phyloP scores from a whole-genome alignment of 30 jellyfish, hydroid and myxozoan genomes.

The Chironex yamaguchii region DNA sequence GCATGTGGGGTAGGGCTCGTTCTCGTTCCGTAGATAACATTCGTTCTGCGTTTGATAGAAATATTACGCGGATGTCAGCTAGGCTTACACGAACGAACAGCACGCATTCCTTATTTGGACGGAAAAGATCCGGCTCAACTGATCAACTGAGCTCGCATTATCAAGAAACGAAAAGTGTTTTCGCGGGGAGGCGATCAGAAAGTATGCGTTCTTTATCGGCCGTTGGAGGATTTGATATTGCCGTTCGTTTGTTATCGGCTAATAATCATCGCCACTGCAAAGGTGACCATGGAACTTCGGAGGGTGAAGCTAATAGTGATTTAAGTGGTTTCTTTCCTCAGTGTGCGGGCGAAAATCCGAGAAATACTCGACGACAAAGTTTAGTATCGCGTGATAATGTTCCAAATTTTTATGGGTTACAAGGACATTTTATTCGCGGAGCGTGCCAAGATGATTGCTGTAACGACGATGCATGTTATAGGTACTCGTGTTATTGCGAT shows the following conservation, averaged over 20 bases:
- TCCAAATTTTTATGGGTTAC: too few relatives aligned
- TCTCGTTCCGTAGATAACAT: constrained; percentile 73
- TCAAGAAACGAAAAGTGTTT: constrained; percentile 12
- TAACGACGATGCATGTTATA: too few relatives aligned
- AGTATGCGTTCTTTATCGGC: constrained; percentile 64
- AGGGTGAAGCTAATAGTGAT: too few relatives aligned
- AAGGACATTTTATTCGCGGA: too few relatives aligned
- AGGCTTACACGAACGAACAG: constrained; percentile 62
- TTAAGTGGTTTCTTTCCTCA: too few relatives aligned
- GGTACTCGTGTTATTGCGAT: too few relatives aligned
- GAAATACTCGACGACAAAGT: too few relatives aligned
- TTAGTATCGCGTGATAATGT: too few relatives aligned
- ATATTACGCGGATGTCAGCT: constrained; percentile 24
- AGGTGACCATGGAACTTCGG: not conserved
- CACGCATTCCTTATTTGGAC: constrained; percentile 52
- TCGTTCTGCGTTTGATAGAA: constrained; percentile 50
- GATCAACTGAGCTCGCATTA: constrained; percentile 52
- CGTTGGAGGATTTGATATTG: constrained; percentile 75
- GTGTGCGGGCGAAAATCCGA: too few relatives aligned
- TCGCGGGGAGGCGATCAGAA: constrained; percentile 73
- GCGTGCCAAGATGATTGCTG: too few relatives aligned
- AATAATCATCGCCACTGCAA: not conserved
- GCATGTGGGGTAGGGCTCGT: constrained; percentile 73
- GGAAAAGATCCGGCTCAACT: constrained; percentile 29
- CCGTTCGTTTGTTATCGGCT: constrained; percentile 52